Conservation (phyloP, 2,888 invertebrate species). For the Agrotis exclamationis region DNA sequence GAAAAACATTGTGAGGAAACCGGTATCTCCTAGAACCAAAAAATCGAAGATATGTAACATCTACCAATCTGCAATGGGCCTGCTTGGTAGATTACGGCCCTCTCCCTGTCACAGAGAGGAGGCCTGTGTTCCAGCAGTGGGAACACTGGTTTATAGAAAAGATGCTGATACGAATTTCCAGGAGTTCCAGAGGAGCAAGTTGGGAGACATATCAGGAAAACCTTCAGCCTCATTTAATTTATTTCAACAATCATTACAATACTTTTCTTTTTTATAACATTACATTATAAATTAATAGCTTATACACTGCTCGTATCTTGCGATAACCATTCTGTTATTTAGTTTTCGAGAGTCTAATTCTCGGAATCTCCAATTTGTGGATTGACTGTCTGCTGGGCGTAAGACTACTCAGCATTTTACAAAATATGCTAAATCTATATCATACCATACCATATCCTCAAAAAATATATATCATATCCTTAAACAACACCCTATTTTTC, state of each 20-base stretch:
- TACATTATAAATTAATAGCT: not conserved
- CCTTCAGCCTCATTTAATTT: not conserved
- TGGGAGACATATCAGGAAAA: not conserved
- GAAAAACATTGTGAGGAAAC: too few species aligned
- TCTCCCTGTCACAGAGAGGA: too few species aligned
- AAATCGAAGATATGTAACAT: too few species aligned
- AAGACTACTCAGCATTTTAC: too few species aligned
- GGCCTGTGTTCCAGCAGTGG: too few species aligned
- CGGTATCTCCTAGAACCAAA: too few species aligned
- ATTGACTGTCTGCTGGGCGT: too few species aligned
- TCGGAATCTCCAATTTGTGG: not conserved
- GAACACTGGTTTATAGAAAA: not conserved
- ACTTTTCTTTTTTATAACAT: not conserved
- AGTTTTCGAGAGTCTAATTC: not conserved
- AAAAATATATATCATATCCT: too few species aligned
- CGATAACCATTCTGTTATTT: constrained; percentile 1
- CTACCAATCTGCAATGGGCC: too few species aligned
- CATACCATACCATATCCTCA: not conserved
- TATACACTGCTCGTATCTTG: not conserved
- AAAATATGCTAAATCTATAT: not conserved
- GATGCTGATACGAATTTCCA: not conserved
- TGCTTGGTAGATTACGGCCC: too few species aligned
- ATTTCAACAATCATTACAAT: not conserved
- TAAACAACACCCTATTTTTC: too few species aligned
- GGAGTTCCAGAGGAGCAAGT: not conserved